A percentile compares a stretch with the other conserved stretches of the same genome.
Evolutionary conservation across 2,113 vertebrate genomes (phyloP).

Genomic region (Eira barbara): DNA sequence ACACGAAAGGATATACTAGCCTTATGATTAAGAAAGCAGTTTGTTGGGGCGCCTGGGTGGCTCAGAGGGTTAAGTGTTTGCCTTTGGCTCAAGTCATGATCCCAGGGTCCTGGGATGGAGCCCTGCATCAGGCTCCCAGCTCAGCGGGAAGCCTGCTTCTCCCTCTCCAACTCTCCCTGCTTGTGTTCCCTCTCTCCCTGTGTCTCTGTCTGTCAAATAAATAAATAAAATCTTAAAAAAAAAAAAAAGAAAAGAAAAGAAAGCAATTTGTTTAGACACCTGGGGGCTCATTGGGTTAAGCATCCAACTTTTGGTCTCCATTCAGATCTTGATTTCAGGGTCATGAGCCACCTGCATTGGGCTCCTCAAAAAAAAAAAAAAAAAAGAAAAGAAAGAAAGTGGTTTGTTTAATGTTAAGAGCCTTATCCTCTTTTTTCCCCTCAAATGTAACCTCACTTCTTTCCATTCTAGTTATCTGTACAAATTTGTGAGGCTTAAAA

Average conservation of each 20-base stretch:
- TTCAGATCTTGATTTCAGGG: neutral
- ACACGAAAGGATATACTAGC: neutral
- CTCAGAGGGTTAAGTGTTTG: neutral
- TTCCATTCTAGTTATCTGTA: neutral
- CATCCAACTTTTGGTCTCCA: neutral
- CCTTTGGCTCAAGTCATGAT: too few relatives aligned
- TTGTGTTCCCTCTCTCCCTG: too few relatives aligned
- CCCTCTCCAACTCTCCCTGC: too few relatives aligned
- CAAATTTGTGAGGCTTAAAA: slow-evolving; percentile 26
- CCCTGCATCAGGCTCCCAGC: too few relatives aligned
- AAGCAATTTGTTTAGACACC: neutral
- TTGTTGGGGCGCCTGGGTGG: neutral
- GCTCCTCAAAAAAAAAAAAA: neutral
- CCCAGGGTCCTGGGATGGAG: too few relatives aligned
- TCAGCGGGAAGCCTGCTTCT: too few relatives aligned
- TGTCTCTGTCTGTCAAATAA: too few relatives aligned
- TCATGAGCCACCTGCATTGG: neutral
- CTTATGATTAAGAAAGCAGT: neutral
- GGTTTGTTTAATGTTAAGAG: slow-evolving; percentile 6
- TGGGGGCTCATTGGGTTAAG: neutral
- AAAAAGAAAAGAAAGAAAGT: neutral
- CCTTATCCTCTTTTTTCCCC: neutral
- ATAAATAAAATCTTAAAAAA: too few relatives aligned
- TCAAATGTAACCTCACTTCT: neutral
- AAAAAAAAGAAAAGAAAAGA: too few relatives aligned